A percentile compares a stretch with the other conserved stretches of the same genome.
phyloP scores from a whole-genome alignment of 2,888 invertebrate genomes.

The Pristionchus exspectatus region DNA sequence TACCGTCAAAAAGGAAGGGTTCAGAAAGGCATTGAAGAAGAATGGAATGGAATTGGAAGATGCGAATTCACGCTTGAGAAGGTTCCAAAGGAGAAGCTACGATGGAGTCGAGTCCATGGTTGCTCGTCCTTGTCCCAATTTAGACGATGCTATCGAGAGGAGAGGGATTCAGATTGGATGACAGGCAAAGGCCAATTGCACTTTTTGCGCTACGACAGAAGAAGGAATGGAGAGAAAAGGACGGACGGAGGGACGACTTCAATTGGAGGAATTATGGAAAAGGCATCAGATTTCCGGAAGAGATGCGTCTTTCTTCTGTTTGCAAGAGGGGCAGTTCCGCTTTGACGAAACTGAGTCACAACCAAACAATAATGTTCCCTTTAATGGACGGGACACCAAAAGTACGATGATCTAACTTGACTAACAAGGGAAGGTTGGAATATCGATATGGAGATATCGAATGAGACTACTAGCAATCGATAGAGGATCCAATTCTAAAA shows the following conservation, averaged over 20 bases:
- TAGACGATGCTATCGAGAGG: background rate
- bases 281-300: conserved; percentile 8
- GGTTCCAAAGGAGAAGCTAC: background rate
- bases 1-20: background rate
- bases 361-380: background rate
- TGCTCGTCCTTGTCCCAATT: background rate
- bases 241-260: background rate
- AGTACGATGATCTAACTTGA: too few species aligned
- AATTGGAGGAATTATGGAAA: conserved; percentile 33
- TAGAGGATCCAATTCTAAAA: too few species aligned
- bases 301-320: conserved; percentile 16
- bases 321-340: conserved; percentile 5
- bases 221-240: background rate
- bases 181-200: conserved; percentile 25
- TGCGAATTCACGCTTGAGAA: conserved; percentile 37
- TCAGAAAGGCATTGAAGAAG: background rate
- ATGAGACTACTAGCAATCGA: too few species aligned
- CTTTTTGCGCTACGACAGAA: background rate
- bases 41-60: conserved; percentile 5
- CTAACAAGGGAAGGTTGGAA: too few species aligned
- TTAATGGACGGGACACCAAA: background rate
- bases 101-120: background rate
- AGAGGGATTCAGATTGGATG: conserved; percentile 8
- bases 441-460: too few species aligned
- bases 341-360: background rate